Evolutionary conservation across 2,797 vertebrate species (phyloP), one percentile per base, ranked within the genome.

Genomic region (Poeciliopsis presidionis): DNA sequence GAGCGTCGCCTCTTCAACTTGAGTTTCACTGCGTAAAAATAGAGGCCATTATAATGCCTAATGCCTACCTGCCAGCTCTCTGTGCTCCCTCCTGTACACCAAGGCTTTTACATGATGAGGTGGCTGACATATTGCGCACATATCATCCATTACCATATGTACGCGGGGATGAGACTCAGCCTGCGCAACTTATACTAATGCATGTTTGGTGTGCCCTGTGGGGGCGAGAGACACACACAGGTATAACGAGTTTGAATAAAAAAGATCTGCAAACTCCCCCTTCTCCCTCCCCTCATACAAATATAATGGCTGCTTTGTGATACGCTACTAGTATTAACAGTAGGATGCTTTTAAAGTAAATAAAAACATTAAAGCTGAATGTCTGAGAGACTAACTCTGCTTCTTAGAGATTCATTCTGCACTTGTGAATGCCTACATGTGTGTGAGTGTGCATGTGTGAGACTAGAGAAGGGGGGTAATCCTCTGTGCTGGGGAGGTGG

Each of bases 71-170:
- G 93, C 92, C 92, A 90, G 85, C 87, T 91, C 88, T 91, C 91
- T 79, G 46, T 87, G 85, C 92, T 91, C 92, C 91, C 91, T 86
- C 92, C 93, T 94, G 90, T 91, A 92, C 88, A 89, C 74, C 72
- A 80, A 95, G 89, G 94, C 93, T 95, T 95, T 95, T 95, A 95
- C 95, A 95, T 95, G 93, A 95, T 95, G 94, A 95, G 93, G 94
- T 94, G 94, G 88, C 90, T 94, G 94, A 94, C 94, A 95, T 95
- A 93, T 93, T 94, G 89, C 90, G 90, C 93, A 94, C 91, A 94
- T 91, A 92, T 89, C 89, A 94, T 95, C 93, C 94, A 95, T 95
- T 95, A 96, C 93, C 93, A 95, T 95, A 94, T 94, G 93, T 94
- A 93, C 93, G 92, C 91, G 91, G 93, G 65, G 93, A 92, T 91